A percentile compares a stretch with the other conserved stretches of the same genome.
These are phyloP conservation scores for Strigamia maritima DNA, from an alignment of 2,888 invertebrate genomes.

Conservation along the genomic window DNA sequence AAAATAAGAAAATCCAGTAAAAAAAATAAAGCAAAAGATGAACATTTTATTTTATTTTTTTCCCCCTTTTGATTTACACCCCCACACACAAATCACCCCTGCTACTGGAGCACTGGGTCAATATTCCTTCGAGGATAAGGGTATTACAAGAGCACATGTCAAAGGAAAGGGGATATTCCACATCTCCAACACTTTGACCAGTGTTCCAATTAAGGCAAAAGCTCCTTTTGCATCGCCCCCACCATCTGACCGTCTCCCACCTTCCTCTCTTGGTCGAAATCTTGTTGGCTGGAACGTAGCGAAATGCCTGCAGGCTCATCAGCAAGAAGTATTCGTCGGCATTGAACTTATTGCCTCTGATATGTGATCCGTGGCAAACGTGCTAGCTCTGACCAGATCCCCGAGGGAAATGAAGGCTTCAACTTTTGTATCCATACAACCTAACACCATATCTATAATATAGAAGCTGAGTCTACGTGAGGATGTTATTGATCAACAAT, in stretches of 20 bases:
- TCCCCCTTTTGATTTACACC: background rate
- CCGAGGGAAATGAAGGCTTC: conserved; percentile 7
- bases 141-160: conserved; percentile 15
- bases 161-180: background rate
- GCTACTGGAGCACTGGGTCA: background rate
- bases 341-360: conserved; percentile 11
- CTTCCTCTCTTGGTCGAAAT: background rate
- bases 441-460: background rate
- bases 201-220: conserved; percentile 14
- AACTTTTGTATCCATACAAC: background rate
- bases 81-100: background rate
- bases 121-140: background rate
- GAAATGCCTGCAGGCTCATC: background rate
- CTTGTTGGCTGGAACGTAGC: background rate
- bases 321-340: background rate
- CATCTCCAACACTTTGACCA: background rate
- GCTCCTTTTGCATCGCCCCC: conserved; percentile 1
- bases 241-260: background rate
- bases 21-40: background rate
- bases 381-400: background rate
- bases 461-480: background rate
- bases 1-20: background rate
- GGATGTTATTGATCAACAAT: conserved; percentile 34
- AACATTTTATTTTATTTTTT: background rate
- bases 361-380: conserved; percentile 16